Evolutionary conservation across 2,888 invertebrate genomes (phyloP).

Genomic region (Spatulosminthurus flaviceps): DNA sequence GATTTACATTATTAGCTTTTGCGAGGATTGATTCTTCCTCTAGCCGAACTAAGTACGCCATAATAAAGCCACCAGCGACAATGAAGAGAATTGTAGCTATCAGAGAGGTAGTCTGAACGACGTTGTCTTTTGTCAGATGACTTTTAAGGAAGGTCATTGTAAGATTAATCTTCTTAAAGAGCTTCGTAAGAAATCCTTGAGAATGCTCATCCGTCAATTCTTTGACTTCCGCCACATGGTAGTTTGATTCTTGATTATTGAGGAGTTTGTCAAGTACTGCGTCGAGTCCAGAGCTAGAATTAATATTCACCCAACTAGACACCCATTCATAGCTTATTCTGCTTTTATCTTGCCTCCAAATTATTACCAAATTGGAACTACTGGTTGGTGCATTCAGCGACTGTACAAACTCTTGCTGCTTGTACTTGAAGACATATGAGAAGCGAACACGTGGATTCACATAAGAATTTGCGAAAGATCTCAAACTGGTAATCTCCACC

Average conservation of each 20-base stretch:
- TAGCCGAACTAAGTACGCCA: slow-evolving; percentile 77
- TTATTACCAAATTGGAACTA: slow-evolving; percentile 55
- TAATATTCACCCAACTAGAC: slow-evolving; percentile 71
- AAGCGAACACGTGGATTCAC: slow-evolving; percentile 76
- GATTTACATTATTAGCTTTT: slow-evolving; percentile 54
- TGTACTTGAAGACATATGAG: slow-evolving; percentile 84
- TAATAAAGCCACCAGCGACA: slow-evolving; percentile 81
- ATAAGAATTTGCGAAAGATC: slow-evolving; percentile 46
- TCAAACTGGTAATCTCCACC: slow-evolving; percentile 36
- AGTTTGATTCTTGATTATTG: slow-evolving; percentile 38
- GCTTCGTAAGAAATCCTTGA: slow-evolving; percentile 76
- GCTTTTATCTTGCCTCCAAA: slow-evolving; percentile 85
- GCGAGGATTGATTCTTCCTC: slow-evolving; percentile 58
- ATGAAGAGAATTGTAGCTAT: slow-evolving; percentile 81
- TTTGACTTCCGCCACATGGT: slow-evolving; percentile 66
- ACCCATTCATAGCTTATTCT: slow-evolving; percentile 92
- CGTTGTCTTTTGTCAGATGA: slow-evolving; percentile 79
- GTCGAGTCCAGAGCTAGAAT: slow-evolving; percentile 71
- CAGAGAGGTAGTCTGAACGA: slow-evolving; percentile 81
- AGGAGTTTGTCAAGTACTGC: slow-evolving; percentile 75
- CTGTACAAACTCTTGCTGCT: slow-evolving; percentile 80
- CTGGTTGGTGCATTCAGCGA: slow-evolving; percentile 28
- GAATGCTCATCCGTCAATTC: slow-evolving; percentile 83
- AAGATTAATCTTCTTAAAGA: slow-evolving; percentile 74
- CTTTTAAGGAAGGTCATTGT: slow-evolving; percentile 78